phyloP scores from a whole-genome alignment of 2,888 invertebrate genomes.

The Hypena proboscidalis region DNA sequence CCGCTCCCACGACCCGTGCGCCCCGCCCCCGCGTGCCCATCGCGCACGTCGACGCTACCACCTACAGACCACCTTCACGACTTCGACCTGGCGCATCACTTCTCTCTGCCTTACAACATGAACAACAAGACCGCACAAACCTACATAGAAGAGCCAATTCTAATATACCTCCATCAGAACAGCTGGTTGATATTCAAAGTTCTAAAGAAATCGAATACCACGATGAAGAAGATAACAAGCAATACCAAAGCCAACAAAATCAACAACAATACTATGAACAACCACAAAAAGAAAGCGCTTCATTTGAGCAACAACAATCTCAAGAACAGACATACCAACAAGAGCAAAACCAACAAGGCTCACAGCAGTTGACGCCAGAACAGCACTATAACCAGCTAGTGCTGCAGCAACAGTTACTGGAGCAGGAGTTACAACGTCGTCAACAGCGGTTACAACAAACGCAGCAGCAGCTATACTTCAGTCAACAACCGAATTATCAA shows the following conservation, averaged over 20 bases:
- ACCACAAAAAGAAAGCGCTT: slow-evolving; percentile 5
- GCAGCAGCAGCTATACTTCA: slow-evolving; percentile 37
- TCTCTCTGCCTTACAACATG: slow-evolving; percentile 48
- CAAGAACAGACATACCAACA: slow-evolving; percentile 9
- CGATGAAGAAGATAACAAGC: slow-evolving; percentile 17
- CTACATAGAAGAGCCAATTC: slow-evolving; percentile 71
- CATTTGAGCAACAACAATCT: slow-evolving; percentile 12
- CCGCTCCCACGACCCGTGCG: slow-evolving; percentile 39
- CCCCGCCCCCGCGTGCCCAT: slow-evolving; percentile 46
- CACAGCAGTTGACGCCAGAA: slow-evolving; percentile 15
- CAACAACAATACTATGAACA: slow-evolving; percentile 18
- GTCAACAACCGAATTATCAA: slow-evolving; percentile 24
- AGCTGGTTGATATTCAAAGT: slow-evolving; percentile 49
- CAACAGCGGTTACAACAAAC: slow-evolving; percentile 35
- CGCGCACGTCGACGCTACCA: slow-evolving; percentile 64
- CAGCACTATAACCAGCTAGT: slow-evolving; percentile 38
- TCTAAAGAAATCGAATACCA: slow-evolving; percentile 50
- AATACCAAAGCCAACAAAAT: slow-evolving; percentile 4
- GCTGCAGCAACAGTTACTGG: slow-evolving; percentile 34
- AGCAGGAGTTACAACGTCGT: slow-evolving; percentile 46
- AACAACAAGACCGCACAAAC: slow-evolving; percentile 55
- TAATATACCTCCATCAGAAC: slow-evolving; percentile 52
- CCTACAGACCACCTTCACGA: slow-evolving; percentile 69
- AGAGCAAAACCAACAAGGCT: slow-evolving; percentile 33
- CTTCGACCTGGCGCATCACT: slow-evolving; percentile 62